These are phyloP conservation scores for Leucosticte australis DNA, from an alignment of 2,113 vertebrate species.

Conservation along the genomic window DNA sequence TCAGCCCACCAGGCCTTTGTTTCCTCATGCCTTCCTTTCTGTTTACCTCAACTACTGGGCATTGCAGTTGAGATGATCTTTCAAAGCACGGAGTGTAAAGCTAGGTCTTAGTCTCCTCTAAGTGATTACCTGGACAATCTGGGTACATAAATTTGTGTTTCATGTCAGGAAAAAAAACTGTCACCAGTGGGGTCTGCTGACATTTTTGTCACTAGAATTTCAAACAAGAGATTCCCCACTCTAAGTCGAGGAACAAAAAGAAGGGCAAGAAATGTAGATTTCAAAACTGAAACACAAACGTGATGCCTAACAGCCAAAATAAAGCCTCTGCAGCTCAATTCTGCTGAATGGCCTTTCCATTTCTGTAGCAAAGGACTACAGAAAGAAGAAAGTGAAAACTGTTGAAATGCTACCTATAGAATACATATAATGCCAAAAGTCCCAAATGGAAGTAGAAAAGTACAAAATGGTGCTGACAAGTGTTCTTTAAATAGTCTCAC, in stretches of 20 bases:
- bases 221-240: not conserved
- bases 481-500: constrained; percentile 16
- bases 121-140: not conserved
- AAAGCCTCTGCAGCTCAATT: not conserved
- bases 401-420: not conserved
- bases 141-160: not conserved
- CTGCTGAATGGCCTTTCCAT: not conserved
- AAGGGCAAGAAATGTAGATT: not conserved
- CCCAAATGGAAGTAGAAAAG: not conserved
- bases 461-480: not conserved
- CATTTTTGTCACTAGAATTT: not conserved
- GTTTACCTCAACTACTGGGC: not conserved
- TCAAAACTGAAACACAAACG: not conserved
- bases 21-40: not conserved
- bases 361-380: not conserved
- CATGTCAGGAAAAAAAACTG: not conserved
- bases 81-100: not conserved
- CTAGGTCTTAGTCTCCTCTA: not conserved
- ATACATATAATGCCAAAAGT: not conserved
- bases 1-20: not conserved
- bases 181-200: not conserved
- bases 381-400: not conserved
- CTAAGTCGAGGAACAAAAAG: not conserved
- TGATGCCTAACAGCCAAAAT: not conserved
- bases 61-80: not conserved